Base-by-base conservation (phyloP, 2,797 vertebrate genomes). In the Pampus argenteus region DNA sequence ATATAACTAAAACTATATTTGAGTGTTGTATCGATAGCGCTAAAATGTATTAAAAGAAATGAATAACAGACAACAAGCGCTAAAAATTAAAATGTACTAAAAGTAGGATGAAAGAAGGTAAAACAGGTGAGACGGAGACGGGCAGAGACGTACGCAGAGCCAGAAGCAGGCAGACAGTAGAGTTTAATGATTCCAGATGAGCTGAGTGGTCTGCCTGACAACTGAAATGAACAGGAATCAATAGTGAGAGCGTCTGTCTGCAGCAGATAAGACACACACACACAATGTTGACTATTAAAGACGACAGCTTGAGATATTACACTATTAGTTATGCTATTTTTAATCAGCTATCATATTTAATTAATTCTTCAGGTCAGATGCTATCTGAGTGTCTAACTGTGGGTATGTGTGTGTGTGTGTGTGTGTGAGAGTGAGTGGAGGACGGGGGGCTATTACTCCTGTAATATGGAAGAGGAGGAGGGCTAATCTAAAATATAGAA, bases 311-410 rank as follows among this genome's bases (percentile, higher is more conserved):
- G 98, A 99, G 97, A 98, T 98, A 99, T 99, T 97, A 99, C 98
- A 97, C 98, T 99, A 99, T 99, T 98, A 99, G 96, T 98, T 99
- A 98, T 99, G 97, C 97, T 98, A 98, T 99, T 99, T 99, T 99
- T 99, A 99, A 99, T 99, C 98, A 99, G 97, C 97, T 99, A 98
- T 99, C 97, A 98, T 98, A 99, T 99, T 99, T 98, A 99, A 99
- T 99, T 99, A 98, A 98, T 99, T 98, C 96, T 96, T 96, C 94
- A 94, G 97, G 96, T 98, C 97, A 98, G 98, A 99, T 99, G 94
- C 62, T 89, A 90, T 89, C 88, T 63, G 15, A 38, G 66, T 70
- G 76, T 82, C 54, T 66, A 66, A 54, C 66, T 82, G 70, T 70
- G 77, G 17, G 69, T 65, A 7, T 71, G 64, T 66, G 66, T 67